Evolutionary conservation across 2,888 invertebrate genomes (phyloP).

Genomic region (Amphipoea oculea): DNA sequence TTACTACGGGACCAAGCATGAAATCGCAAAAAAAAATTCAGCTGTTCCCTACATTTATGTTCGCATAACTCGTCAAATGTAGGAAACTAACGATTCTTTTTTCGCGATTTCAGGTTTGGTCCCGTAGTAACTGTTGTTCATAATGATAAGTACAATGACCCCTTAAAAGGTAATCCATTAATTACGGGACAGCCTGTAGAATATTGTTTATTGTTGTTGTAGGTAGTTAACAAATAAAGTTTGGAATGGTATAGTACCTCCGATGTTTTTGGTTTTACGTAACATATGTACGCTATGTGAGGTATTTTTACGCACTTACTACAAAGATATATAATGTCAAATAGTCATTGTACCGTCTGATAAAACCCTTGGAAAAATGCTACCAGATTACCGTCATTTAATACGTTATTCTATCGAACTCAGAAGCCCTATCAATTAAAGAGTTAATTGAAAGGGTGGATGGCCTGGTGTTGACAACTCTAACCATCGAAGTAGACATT

Average conservation of each 20-base stretch:
- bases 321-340: neutral
- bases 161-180: too few relatives aligned
- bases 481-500: conserved; percentile 19
- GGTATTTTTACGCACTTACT: neutral
- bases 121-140: too few relatives aligned
- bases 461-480: conserved; percentile 43
- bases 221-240: neutral
- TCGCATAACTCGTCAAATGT: too few relatives aligned
- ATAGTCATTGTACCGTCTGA: neutral
- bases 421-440: conserved; percentile 43
- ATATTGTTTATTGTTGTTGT: neutral
- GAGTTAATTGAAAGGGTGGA: conserved; percentile 51
- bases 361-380: too few relatives aligned
- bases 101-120: too few relatives aligned
- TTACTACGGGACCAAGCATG: too few relatives aligned
- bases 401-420: conserved; percentile 34
- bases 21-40: too few relatives aligned
- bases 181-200: neutral
- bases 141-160: too few relatives aligned
- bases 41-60: too few relatives aligned
- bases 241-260: neutral
- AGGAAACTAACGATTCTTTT: too few relatives aligned
- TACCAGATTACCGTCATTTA: conserved; percentile 8
- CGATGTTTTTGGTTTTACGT: neutral
- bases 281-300: too few relatives aligned